A percentile compares a stretch with the other conserved stretches of the same genome.
phyloP scores from a whole-genome alignment of 64 coral and sea anemone species.

The Platygyra sinensis region DNA sequence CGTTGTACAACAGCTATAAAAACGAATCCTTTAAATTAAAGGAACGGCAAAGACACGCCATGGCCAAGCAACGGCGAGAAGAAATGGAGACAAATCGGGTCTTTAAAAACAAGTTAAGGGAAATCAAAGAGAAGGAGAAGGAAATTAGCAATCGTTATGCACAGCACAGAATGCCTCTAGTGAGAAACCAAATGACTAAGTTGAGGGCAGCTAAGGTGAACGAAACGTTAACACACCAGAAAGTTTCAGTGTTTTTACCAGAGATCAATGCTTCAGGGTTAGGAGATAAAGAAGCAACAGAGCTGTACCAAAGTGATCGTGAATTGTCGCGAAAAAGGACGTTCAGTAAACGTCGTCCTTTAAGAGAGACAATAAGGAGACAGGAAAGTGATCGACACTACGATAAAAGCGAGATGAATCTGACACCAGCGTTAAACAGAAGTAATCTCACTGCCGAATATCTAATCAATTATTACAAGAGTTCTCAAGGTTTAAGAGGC shows the following conservation, averaged over 20 bases:
- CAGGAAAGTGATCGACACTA: neutral
- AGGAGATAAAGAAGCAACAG: neutral
- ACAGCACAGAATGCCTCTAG: neutral
- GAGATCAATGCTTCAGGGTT: neutral
- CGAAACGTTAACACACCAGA: neutral
- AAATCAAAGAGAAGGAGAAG: constrained; percentile 75
- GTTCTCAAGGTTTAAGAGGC: neutral
- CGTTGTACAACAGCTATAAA: constrained; percentile 43
- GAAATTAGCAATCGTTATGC: constrained; percentile 58
- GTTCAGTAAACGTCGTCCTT: neutral
- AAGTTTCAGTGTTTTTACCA: neutral
- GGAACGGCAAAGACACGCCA: constrained; percentile 64
- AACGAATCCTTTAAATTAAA: constrained; percentile 67
- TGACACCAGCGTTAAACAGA: neutral
- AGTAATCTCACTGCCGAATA: neutral
- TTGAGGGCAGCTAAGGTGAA: neutral
- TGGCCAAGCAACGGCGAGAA: constrained; percentile 70
- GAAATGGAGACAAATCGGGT: constrained; percentile 71
- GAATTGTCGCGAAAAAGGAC: neutral
- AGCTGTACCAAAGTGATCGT: neutral
- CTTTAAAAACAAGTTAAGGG: constrained; percentile 60
- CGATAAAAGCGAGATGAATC: neutral
- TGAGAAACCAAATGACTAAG: neutral
- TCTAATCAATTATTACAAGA: constrained; percentile 8
- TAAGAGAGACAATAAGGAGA: neutral